A percentile compares a stretch with the other conserved stretches of the same genome.
Conservation (phyloP, 1,140 invertebrate species). For the Drosophila trapezifrons region DNA sequence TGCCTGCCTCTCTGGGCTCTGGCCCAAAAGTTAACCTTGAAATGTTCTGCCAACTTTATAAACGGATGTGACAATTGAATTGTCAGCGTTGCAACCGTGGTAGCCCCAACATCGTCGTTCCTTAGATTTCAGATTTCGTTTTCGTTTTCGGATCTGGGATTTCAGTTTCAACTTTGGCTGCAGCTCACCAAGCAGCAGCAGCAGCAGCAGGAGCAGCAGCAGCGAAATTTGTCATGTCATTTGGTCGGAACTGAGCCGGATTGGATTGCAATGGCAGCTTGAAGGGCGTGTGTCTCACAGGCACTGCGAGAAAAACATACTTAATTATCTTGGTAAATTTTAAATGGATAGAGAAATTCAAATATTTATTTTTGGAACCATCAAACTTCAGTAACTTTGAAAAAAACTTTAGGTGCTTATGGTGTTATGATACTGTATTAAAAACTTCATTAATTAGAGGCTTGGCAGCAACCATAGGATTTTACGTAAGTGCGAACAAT, state of each 20-base stretch:
- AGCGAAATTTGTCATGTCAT: slow-evolving; percentile 57
- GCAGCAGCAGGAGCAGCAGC: slow-evolving; percentile 11
- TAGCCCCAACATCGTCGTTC: slow-evolving; percentile 6
- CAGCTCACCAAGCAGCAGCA: slow-evolving; percentile 13
- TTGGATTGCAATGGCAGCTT: slow-evolving; percentile 33
- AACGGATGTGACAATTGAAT: slow-evolving; percentile 60
- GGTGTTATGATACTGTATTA: too few relatives aligned
- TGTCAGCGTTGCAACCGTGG: slow-evolving; percentile 27
- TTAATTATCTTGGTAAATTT: not conserved
- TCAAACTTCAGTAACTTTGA: too few relatives aligned
- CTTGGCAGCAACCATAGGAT: too few relatives aligned
- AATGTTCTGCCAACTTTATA: slow-evolving; percentile 58
- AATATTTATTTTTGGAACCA: not conserved
- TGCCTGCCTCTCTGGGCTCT: not conserved
- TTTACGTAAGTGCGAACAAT: too few relatives aligned
- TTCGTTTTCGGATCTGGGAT: slow-evolving; percentile 7
- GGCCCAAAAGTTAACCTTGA: slow-evolving; percentile 47
- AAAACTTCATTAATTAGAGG: too few relatives aligned
- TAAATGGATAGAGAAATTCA: not conserved
- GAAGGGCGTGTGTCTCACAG: slow-evolving; percentile 5
- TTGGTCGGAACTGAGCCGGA: slow-evolving; percentile 30
- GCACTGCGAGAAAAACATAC: slow-evolving; percentile 12
- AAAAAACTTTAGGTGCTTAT: too few relatives aligned
- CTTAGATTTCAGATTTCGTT: slow-evolving; percentile 17
- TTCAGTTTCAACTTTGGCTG: slow-evolving; percentile 45